Percentiles rank a stretch among this genome's conserved stretches.
These are phyloP conservation scores for Brachionus koreanus DNA, from an alignment of 1,140 invertebrate genomes.

Conservation along the genomic window DNA sequence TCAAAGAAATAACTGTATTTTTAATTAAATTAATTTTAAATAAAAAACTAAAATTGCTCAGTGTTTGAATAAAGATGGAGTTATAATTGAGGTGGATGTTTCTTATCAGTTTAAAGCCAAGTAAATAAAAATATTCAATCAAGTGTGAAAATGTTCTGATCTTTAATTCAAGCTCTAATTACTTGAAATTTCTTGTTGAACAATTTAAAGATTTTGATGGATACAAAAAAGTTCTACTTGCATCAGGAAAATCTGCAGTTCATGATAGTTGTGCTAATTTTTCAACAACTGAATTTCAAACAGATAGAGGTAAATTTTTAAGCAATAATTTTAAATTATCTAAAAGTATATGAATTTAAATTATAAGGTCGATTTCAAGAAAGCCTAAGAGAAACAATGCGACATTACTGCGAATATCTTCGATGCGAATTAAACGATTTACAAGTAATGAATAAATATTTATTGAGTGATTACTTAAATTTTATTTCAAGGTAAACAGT, in stretches of 20 bases:
- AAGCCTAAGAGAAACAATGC: constrained; percentile 47
- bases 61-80: constrained; percentile 55
- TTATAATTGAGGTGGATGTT: constrained; percentile 50
- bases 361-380: constrained; percentile 46
- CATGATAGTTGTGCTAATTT: constrained; percentile 52
- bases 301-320: constrained; percentile 11
- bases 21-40: constrained; percentile 45
- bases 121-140: neutral
- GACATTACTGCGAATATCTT: constrained; percentile 48
- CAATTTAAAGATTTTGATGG: constrained; percentile 52
- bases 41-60: constrained; percentile 44
- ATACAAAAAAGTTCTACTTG: constrained; percentile 50
- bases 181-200: constrained; percentile 49
- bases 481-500: constrained; percentile 52
- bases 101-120: constrained; percentile 52
- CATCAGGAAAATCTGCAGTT: constrained; percentile 50
- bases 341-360: neutral
- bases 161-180: constrained; percentile 7
- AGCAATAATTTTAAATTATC: neutral
- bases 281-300: constrained; percentile 43
- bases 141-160: neutral
- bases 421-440: constrained; percentile 51
- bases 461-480: neutral
- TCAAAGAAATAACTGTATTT: constrained; percentile 48
- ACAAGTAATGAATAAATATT: constrained; percentile 48